These are phyloP conservation scores for Dinomys branickii DNA, from an alignment of 2,113 vertebrate species.

Conservation along the genomic window DNA sequence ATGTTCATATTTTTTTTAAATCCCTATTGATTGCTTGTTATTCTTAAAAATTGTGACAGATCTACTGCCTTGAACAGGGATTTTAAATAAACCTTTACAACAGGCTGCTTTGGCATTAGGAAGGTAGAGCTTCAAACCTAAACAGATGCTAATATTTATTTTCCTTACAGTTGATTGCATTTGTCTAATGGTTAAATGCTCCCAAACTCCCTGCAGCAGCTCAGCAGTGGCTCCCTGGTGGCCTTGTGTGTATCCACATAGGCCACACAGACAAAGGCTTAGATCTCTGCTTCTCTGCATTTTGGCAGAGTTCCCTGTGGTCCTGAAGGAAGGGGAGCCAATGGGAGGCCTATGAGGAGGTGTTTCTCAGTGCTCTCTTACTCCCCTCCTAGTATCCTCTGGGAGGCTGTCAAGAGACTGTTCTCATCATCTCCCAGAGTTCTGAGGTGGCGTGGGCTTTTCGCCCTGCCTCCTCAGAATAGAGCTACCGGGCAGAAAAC, in stretches of 20 bases:
- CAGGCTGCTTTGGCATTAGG: constrained; percentile 12
- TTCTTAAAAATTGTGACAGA: constrained; percentile 5
- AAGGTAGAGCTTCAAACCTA: constrained; percentile 30
- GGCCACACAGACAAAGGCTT: neutral
- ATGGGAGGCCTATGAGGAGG: neutral
- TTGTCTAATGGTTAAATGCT: constrained; percentile 35
- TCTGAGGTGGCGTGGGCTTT: neutral
- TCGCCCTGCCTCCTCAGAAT: neutral
- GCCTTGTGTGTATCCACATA: neutral
- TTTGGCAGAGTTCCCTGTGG: neutral
- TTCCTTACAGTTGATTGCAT: constrained; percentile 5
- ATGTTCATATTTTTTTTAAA: neutral
- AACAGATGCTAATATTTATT: constrained; percentile 39
- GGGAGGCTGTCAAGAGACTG: neutral
- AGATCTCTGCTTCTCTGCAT: neutral
- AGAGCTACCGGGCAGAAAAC: neutral
- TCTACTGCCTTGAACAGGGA: neutral
- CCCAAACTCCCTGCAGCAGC: neutral
- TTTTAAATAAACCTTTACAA: constrained; percentile 23
- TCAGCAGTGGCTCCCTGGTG: neutral
- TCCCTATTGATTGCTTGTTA: neutral
- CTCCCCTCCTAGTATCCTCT: neutral
- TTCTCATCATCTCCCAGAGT: neutral
- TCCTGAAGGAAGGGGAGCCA: neutral
- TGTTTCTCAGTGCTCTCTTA: neutral